These are phyloP conservation scores for Alexandromys oeconomus DNA, from an alignment of 2,797 vertebrate genomes.

Conservation along the genomic window DNA sequence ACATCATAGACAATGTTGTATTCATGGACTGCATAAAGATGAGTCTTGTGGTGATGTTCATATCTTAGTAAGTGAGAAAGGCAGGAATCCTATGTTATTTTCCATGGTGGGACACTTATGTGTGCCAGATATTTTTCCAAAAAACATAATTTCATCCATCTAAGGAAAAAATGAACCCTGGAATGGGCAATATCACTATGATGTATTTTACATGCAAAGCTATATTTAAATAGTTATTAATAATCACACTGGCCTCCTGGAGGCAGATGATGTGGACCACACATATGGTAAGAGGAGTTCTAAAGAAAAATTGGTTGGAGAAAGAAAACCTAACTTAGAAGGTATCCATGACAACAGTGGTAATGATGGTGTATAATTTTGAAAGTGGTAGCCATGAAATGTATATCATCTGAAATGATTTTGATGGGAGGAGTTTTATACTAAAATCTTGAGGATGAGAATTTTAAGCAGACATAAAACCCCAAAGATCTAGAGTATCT, in stretches of 20 bases:
- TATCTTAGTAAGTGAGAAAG: neutral
- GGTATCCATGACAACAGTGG: neutral
- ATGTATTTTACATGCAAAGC: neutral
- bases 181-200: neutral
- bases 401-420: neutral
- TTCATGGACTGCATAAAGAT: neutral
- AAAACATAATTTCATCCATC: neutral
- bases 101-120: neutral
- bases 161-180: neutral
- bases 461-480: neutral
- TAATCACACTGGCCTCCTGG: neutral
- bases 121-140: neutral
- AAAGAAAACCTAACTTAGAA: neutral
- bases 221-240: neutral
- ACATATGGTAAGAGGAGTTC: neutral
- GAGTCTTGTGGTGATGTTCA: neutral
- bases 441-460: neutral
- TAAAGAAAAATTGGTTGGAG: neutral
- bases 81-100: neutral
- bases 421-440: neutral
- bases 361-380: neutral
- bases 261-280: neutral
- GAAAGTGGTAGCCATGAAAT: neutral
- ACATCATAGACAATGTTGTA: neutral
- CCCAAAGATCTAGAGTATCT: neutral